phyloP scores from a whole-genome alignment of 2,113 vertebrate species.

The Erpornis zantholeuca region DNA sequence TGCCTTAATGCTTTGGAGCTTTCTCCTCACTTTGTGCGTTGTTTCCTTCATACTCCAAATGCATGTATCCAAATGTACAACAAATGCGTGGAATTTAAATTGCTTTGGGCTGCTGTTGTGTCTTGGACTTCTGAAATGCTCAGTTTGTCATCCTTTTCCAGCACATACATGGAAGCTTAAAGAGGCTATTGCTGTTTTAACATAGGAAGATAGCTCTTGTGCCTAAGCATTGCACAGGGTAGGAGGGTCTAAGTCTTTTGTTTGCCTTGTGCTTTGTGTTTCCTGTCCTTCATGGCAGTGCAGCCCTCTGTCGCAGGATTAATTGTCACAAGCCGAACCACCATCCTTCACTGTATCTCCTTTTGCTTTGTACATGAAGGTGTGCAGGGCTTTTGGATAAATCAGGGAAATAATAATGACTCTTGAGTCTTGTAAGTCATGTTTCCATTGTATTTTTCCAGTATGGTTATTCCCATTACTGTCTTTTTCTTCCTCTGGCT shows the following conservation, averaged over 20 bases:
- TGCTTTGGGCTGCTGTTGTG: background rate
- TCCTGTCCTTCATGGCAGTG: background rate
- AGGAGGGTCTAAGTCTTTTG: background rate
- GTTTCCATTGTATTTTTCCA: background rate
- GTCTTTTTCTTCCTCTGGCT: background rate
- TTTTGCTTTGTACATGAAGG: background rate
- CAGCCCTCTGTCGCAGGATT: background rate
- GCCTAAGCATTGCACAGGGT: background rate
- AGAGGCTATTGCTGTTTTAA: slow-evolving; percentile 7
- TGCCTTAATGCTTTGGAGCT: background rate
- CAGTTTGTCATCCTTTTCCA: background rate
- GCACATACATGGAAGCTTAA: background rate
- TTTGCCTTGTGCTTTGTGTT: background rate
- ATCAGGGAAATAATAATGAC: background rate
- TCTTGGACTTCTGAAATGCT: slow-evolving; percentile 19
- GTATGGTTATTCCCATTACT: background rate
- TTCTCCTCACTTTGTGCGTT: background rate
- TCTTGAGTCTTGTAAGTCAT: background rate
- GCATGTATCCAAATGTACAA: no score
- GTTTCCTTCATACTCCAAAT: slow-evolving; percentile 10
- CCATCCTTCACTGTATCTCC: background rate
- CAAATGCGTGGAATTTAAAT: background rate
- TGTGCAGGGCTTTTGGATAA: background rate
- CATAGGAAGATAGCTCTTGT: background rate
- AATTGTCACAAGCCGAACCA: background rate